phyloP scores from a whole-genome alignment of 2,113 vertebrate species.

The Spilogale gracilis region DNA sequence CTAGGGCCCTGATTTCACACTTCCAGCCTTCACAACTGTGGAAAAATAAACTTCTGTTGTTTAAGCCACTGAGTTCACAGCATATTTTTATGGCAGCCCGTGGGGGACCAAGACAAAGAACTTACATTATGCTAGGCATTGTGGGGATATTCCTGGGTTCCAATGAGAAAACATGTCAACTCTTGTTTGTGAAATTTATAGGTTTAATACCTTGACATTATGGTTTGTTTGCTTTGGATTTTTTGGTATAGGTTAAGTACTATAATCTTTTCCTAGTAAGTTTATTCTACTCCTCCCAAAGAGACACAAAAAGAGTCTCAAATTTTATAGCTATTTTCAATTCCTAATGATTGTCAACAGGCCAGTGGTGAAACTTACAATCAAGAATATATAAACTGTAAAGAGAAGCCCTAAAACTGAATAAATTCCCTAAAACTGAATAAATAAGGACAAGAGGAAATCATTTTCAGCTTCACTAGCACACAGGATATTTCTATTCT shows the following conservation, averaged over 20 bases:
- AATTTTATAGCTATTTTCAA: background rate
- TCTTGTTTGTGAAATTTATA: background rate
- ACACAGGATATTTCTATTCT: constrained; percentile 59
- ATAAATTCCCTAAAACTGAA: constrained; percentile 20
- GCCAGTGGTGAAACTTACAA: background rate
- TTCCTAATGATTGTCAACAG: background rate
- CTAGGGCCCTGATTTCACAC: background rate
- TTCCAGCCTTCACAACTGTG: background rate
- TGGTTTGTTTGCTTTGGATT: background rate
- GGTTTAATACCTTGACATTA: background rate
- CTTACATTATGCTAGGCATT: background rate
- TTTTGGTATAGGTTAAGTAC: background rate
- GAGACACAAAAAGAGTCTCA: background rate
- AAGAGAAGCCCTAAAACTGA: constrained; percentile 16
- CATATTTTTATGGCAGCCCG: background rate
- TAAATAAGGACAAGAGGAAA: constrained; percentile 15
- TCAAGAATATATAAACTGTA: background rate
- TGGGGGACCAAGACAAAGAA: background rate
- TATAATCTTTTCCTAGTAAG: background rate
- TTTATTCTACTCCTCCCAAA: background rate
- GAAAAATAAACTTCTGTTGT: background rate
- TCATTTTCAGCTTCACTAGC: constrained; percentile 28
- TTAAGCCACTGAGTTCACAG: background rate
- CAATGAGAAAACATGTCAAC: background rate
- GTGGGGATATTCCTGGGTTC: background rate